These are phyloP conservation scores for Trichonephila clavipes DNA, from an alignment of 1,140 invertebrate species.

Conservation along the genomic window DNA sequence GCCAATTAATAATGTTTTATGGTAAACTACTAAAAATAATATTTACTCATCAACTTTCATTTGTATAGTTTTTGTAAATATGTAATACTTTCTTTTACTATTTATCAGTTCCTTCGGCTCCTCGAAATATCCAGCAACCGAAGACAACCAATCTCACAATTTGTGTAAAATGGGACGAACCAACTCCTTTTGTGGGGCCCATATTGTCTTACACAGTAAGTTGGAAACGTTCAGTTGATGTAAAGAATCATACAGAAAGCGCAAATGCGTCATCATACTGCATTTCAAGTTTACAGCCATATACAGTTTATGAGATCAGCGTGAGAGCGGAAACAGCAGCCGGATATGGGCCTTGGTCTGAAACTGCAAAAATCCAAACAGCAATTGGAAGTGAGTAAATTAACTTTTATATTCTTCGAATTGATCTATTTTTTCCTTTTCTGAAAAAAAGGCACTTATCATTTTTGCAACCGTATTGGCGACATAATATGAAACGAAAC, in stretches of 20 bases:
- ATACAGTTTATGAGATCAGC: neutral
- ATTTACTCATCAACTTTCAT: too few relatives aligned
- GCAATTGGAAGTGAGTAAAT: constrained; percentile 43
- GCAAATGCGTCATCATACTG: neutral
- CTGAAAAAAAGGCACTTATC: too few relatives aligned
- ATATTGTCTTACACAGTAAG: neutral
- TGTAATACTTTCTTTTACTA: neutral
- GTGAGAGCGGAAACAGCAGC: constrained; percentile 17
- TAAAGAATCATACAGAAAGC: neutral
- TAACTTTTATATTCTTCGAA: too few relatives aligned
- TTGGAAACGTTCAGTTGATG: neutral
- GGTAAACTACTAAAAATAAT: too few relatives aligned
- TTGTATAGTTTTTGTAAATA: too few relatives aligned
- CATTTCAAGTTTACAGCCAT: constrained; percentile 8
- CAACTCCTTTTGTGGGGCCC: constrained; percentile 38
- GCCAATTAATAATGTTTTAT: too few relatives aligned
- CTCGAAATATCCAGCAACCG: neutral
- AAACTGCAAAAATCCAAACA: neutral
- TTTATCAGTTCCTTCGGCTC: constrained; percentile 36
- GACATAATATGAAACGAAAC: too few relatives aligned
- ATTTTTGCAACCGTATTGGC: too few relatives aligned
- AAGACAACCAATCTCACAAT: constrained; percentile 11
- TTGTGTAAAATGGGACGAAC: constrained; percentile 3
- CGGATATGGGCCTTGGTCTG: neutral
- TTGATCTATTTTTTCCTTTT: too few relatives aligned